These are phyloP conservation scores for Pelagia noctiluca DNA, from an alignment of 30 jellyfish, hydroid and myxozoan species.

Conservation along the genomic window DNA sequence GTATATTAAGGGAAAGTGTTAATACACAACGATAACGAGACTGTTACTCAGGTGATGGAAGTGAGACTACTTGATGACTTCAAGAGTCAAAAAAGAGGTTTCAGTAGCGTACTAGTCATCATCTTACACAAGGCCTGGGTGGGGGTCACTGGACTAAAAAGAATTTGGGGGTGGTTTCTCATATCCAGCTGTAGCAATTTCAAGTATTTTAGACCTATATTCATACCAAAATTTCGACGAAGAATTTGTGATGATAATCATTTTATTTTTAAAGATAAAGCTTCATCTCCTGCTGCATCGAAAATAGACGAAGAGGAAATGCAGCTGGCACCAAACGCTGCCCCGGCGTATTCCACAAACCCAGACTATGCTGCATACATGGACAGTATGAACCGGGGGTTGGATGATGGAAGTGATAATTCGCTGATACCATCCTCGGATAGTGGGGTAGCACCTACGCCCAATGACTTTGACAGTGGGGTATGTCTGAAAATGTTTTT, in stretches of 20 bases:
- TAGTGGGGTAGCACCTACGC: not conserved
- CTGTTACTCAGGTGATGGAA: too few relatives aligned
- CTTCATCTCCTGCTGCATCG: conserved; percentile 9
- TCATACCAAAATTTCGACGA: too few relatives aligned
- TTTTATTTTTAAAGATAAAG: not conserved
- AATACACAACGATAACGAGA: too few relatives aligned
- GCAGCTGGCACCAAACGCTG: conserved; percentile 35
- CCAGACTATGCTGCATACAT: conserved; percentile 38
- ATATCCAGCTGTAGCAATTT: not conserved
- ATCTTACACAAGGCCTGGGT: too few relatives aligned
- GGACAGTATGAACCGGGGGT: not conserved
- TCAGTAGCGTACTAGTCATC: too few relatives aligned
- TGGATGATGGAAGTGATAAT: conserved; percentile 2
- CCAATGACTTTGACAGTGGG: conserved; percentile 14
- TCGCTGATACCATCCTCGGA: not conserved
- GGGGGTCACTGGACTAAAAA: too few relatives aligned
- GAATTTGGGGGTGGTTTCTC: too few relatives aligned
- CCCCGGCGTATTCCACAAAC: conserved; percentile 16
- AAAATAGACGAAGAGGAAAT: conserved; percentile 60
- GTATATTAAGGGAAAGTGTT: too few relatives aligned
- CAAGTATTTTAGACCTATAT: not conserved
- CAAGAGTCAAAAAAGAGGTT: too few relatives aligned
- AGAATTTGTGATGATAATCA: too few relatives aligned
- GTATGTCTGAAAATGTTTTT: too few relatives aligned
- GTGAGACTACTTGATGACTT: too few relatives aligned